Conservation (phyloP, 1,140 invertebrate species). For the Gonatopus flavifemur region DNA sequence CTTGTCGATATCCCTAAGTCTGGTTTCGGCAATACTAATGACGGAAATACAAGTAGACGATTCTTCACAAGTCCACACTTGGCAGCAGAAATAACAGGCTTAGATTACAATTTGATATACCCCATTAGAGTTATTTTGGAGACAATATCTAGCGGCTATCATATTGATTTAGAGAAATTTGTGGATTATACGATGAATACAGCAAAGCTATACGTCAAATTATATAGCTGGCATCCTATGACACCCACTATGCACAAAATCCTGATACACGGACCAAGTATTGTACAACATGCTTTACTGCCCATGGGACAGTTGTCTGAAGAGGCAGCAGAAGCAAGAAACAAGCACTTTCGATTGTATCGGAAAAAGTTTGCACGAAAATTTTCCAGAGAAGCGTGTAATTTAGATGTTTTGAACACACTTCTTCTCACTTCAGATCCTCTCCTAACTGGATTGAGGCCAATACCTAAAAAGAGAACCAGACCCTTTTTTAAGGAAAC, state of each 20-base stretch:
- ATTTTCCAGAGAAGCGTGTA: too few relatives aligned
- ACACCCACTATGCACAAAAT: constrained; percentile 3
- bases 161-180: not conserved
- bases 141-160: not conserved
- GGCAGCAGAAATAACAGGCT: constrained; percentile 30
- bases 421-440: too few relatives aligned
- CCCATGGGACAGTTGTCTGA: too few relatives aligned
- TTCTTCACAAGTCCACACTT: constrained; percentile 38
- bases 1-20: not conserved
- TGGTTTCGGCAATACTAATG: too few relatives aligned
- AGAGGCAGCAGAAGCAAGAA: too few relatives aligned
- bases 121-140: not conserved
- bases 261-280: not conserved
- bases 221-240: constrained; percentile 5
- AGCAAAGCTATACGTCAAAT: not conserved
- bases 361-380: too few relatives aligned
- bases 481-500: too few relatives aligned
- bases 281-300: not conserved
- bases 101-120: constrained; percentile 17
- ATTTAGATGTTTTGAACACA: too few relatives aligned
- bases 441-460: too few relatives aligned
- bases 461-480: too few relatives aligned
- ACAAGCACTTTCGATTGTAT: too few relatives aligned
- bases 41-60: constrained; percentile 37
- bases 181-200: not conserved